Evolutionary conservation across 2,888 invertebrate genomes (phyloP).

Genomic region (Cactoblastis cactorum): DNA sequence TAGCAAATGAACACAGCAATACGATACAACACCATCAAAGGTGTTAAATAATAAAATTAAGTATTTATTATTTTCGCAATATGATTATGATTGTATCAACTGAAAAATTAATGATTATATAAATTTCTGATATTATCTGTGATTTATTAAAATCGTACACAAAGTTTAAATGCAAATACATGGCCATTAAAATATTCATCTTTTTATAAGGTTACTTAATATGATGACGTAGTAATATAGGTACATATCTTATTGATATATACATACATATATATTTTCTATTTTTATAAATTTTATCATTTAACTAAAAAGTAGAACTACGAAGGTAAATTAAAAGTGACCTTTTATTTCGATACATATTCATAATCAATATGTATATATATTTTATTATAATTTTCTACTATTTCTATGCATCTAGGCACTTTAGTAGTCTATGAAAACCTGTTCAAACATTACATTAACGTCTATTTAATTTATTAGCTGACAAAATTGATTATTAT

Average conservation of each 20-base stretch:
- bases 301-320: not conserved
- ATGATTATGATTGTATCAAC: no score
- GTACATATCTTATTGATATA: not conserved
- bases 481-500: constrained; percentile 15
- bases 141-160: not conserved
- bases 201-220: no score
- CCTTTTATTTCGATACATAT: not conserved
- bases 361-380: not conserved
- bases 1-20: constrained; percentile 11
- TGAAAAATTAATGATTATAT: no score
- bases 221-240: no score
- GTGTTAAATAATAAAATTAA: no score
- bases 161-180: not conserved
- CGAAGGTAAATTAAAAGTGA: not conserved
- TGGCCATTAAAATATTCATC: not conserved
- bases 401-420: constrained; percentile 46
- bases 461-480: not conserved
- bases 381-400: constrained; percentile 11
- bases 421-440: constrained; percentile 42
- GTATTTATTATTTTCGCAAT: no score
- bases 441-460: not conserved
- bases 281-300: not conserved
- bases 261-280: not conserved
- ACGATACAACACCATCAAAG: not conserved
- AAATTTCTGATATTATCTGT: not conserved